These are phyloP conservation scores for Papilio helenus DNA, from an alignment of 1,140 invertebrate species.

Conservation along the genomic window DNA sequence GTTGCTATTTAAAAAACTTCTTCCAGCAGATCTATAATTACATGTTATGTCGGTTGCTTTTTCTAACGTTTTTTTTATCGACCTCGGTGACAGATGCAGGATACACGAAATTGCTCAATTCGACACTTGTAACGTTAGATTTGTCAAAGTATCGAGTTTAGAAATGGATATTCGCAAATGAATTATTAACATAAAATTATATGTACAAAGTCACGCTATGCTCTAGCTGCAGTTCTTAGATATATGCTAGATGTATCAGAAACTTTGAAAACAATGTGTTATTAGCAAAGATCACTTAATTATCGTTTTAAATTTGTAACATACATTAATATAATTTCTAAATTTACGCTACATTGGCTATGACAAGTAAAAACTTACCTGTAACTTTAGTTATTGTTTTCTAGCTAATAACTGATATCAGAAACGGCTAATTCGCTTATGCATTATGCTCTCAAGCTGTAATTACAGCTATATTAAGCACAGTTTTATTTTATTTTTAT, in stretches of 20 bases:
- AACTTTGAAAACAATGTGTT: too few relatives aligned
- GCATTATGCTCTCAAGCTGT: neutral
- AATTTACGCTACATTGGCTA: too few relatives aligned
- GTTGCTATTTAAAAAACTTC: constrained; percentile 2
- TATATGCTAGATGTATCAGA: too few relatives aligned
- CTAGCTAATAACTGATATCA: too few relatives aligned
- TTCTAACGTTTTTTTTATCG: constrained; percentile 56
- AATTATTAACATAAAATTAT: neutral
- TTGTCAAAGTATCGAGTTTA: constrained; percentile 69
- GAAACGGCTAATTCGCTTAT: neutral
- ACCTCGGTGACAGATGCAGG: constrained; percentile 71
- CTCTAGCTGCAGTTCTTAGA: neutral
- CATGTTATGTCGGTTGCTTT: constrained; percentile 60
- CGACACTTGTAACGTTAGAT: constrained; percentile 72
- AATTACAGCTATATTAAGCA: neutral
- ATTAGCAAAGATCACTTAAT: too few relatives aligned
- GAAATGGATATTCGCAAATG: constrained; percentile 45
- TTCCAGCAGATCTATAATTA: constrained; percentile 51
- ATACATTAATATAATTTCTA: too few relatives aligned
- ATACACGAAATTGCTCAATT: constrained; percentile 73
- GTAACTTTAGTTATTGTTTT: too few relatives aligned
- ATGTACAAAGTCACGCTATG: neutral
- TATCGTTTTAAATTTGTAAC: too few relatives aligned
- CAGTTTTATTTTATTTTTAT: neutral
- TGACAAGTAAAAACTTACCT: too few relatives aligned